phyloP scores from a whole-genome alignment of 2,797 vertebrate species.

The Geotrypetes seraphini region DNA sequence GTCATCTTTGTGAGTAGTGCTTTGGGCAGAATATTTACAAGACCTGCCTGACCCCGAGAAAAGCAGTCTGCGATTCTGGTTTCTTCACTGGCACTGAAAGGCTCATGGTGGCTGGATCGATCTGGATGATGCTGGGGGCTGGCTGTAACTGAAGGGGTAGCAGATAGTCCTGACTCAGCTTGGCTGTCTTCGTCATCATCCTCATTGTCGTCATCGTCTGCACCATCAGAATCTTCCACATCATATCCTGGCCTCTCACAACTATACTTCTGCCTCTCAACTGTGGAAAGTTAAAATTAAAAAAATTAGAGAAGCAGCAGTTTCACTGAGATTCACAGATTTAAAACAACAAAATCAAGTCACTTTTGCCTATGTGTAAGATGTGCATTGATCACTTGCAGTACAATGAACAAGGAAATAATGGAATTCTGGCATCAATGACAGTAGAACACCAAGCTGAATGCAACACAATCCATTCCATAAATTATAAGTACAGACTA shows the following conservation, averaged over 20 bases:
- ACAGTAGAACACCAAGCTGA: no score
- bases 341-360: no score
- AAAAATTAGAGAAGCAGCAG: no score
- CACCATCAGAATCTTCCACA: constrained; percentile 85
- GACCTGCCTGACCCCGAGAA: constrained; percentile 45
- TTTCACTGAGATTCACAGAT: no score
- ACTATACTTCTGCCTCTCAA: constrained; percentile 73
- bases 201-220: constrained; percentile 88
- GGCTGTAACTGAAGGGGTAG: constrained; percentile 82
- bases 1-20: constrained; percentile 89
- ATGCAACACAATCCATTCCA: no score
- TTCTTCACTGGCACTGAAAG: constrained; percentile 39
- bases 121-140: constrained; percentile 81
- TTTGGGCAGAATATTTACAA: constrained; percentile 71
- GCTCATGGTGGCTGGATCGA: constrained; percentile 41
- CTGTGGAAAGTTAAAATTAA: constrained; percentile 42
- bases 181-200: constrained; percentile 97
- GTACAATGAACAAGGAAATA: no score
- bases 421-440: no score
- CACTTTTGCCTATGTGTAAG: no score
- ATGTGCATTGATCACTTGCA: no score
- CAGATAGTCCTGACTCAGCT: constrained; percentile 82
- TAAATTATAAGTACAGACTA: no score
- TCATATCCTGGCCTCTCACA: constrained; percentile 79
- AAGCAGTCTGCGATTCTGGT: constrained; percentile 33